Percentiles rank a stretch among this genome's conserved stretches.
Evolutionary conservation across 1,140 invertebrate species (phyloP).

Genomic region (Heliconius eleuchia): DNA sequence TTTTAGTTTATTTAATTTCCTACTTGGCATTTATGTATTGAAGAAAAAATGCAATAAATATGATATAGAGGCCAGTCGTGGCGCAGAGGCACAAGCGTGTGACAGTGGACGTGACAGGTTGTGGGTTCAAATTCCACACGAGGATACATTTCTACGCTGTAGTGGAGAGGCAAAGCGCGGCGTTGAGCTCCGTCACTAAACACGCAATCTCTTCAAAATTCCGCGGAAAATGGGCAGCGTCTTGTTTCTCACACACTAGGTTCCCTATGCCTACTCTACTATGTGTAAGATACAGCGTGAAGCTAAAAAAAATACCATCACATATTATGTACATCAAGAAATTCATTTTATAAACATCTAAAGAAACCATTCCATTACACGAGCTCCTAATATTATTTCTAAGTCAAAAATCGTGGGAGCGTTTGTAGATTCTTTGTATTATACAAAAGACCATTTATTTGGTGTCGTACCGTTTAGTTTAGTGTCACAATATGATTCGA

Average conservation of each 20-base stretch:
- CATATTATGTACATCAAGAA: not conserved
- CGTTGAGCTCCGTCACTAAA: too few relatives aligned
- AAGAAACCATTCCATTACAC: constrained; percentile 33
- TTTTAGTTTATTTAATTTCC: not conserved
- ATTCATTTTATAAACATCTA: not conserved
- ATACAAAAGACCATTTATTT: constrained; percentile 57
- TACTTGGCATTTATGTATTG: not conserved
- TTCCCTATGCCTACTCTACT: too few relatives aligned
- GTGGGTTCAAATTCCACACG: too few relatives aligned
- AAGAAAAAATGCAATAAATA: not conserved
- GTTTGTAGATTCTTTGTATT: constrained; percentile 45
- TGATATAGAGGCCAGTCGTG: not conserved
- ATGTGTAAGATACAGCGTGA: too few relatives aligned
- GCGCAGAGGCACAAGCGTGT: too few relatives aligned
- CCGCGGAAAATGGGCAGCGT: too few relatives aligned
- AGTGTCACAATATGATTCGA: constrained; percentile 59
- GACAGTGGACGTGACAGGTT: too few relatives aligned
- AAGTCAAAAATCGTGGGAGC: constrained; percentile 66
- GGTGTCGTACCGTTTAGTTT: constrained; percentile 51
- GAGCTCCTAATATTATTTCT: constrained; percentile 35
- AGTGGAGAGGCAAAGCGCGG: too few relatives aligned
- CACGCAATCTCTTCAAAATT: too few relatives aligned
- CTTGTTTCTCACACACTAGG: too few relatives aligned
- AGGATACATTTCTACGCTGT: too few relatives aligned
- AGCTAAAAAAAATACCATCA: not conserved